Conservation (phyloP, 2,888 invertebrate genomes). For the Clepsis dumicolana region DNA sequence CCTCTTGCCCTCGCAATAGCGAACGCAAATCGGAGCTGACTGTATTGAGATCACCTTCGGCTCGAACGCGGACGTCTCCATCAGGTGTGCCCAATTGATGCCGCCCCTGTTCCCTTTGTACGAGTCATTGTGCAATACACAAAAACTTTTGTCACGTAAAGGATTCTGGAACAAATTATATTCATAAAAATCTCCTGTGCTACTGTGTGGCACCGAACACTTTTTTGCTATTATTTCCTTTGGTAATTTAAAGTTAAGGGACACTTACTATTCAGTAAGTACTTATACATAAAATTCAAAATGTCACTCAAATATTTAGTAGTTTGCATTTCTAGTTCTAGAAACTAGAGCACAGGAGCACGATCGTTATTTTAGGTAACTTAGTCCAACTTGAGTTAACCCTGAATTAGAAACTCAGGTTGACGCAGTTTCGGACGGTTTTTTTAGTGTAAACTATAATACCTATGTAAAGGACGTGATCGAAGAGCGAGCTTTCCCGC, state of each 20-base stretch:
- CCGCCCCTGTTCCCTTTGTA: conserved; percentile 45
- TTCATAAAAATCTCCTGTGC: conserved; percentile 1
- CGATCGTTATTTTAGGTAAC: too few relatives aligned
- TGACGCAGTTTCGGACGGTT: too few relatives aligned
- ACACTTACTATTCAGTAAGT: neutral
- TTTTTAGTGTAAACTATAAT: too few relatives aligned
- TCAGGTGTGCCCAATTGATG: conserved; percentile 39
- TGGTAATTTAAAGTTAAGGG: neutral
- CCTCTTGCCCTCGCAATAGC: neutral
- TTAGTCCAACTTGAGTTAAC: too few relatives aligned
- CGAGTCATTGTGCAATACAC: conserved; percentile 41
- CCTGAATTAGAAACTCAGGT: too few relatives aligned
- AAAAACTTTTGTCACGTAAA: conserved; percentile 14
- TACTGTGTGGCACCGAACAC: neutral
- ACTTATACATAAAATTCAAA: too few relatives aligned
- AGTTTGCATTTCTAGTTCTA: too few relatives aligned
- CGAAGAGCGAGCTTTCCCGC: too few relatives aligned
- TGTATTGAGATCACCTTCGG: conserved; percentile 24
- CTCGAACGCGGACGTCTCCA: neutral
- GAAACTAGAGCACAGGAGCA: too few relatives aligned
- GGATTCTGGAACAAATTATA: conserved; percentile 12
- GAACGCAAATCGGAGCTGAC: conserved; percentile 2
- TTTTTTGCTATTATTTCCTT: neutral
- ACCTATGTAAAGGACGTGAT: too few relatives aligned
- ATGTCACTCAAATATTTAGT: too few relatives aligned